A percentile compares a stretch with the other conserved stretches of the same genome.
phyloP scores from a whole-genome alignment of 2,888 invertebrate species.

The Penaeus monodon region DNA sequence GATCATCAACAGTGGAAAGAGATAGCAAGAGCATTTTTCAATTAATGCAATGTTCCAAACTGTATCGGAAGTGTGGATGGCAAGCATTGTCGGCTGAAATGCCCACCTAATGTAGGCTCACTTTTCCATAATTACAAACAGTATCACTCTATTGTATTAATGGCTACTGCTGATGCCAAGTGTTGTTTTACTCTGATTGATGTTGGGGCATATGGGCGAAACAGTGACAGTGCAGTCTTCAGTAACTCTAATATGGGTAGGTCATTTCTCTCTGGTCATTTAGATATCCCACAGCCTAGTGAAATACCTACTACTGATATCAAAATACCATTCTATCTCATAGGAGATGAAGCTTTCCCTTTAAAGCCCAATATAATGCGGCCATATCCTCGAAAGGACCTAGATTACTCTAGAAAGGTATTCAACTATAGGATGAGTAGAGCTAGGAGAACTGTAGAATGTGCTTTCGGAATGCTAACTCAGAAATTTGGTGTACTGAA shows the following conservation, averaged over 20 bases:
- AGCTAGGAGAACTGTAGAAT: too few species aligned
- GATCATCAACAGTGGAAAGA: constrained; percentile 1
- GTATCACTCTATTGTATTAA: constrained; percentile 56
- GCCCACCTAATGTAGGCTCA: constrained; percentile 31
- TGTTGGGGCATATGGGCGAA: constrained; percentile 48
- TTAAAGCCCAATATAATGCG: constrained; percentile 51
- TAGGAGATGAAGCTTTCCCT: constrained; percentile 54
- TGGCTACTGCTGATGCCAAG: constrained; percentile 56
- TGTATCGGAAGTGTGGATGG: not conserved
- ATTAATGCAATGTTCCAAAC: too few species aligned
- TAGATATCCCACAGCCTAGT: constrained; percentile 54
- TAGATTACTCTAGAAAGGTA: constrained; percentile 58
- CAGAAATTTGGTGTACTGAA: constrained; percentile 52
- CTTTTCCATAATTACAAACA: constrained; percentile 56
- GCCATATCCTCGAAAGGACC: constrained; percentile 50
- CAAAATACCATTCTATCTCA: constrained; percentile 52
- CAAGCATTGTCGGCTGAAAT: constrained; percentile 29
- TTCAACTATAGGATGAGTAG: constrained; percentile 56
- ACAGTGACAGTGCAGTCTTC: constrained; percentile 47
- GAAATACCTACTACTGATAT: constrained; percentile 47
- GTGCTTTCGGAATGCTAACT: constrained; percentile 53
- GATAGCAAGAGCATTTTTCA: constrained; percentile 18
- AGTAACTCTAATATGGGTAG: constrained; percentile 43
- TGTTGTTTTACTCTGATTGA: constrained; percentile 59
- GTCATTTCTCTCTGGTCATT: constrained; percentile 49